These are phyloP conservation scores for Taenaris catops DNA, from an alignment of 2,888 invertebrate species.

Conservation along the genomic window DNA sequence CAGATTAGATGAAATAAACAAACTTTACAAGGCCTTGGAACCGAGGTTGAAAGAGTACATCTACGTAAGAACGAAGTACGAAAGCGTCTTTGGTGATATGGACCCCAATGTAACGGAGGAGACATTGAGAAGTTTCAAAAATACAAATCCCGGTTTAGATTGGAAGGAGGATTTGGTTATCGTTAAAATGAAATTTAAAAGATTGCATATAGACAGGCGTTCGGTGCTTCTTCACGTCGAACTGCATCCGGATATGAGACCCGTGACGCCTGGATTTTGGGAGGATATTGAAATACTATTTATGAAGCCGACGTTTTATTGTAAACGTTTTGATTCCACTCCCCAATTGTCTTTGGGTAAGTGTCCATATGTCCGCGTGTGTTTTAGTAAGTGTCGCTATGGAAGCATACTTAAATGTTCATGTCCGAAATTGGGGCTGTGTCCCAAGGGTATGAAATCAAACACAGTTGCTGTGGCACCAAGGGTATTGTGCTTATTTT, in stretches of 20 bases:
- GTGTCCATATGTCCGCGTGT: conserved; percentile 26
- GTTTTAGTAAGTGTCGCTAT: no score
- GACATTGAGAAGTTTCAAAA: conserved; percentile 34
- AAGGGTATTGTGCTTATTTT: no score
- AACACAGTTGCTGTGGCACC: no score
- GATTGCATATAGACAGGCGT: conserved; percentile 46
- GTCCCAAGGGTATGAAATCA: no score
- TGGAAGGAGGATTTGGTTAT: conserved; percentile 35
- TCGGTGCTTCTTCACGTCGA: conserved; percentile 48
- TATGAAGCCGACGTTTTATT: conserved; percentile 38
- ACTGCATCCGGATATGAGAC: conserved; percentile 41
- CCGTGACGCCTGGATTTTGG: conserved; percentile 50
- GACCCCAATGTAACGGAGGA: conserved; percentile 30
- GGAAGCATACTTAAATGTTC: no score
- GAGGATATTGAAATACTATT: conserved; percentile 32
- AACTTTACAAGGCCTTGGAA: conserved; percentile 36
- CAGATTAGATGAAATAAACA: conserved; percentile 27
- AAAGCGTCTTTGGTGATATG: conserved; percentile 31
- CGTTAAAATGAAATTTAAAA: conserved; percentile 40
- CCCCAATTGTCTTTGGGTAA: conserved; percentile 43
- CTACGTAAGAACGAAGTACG: conserved; percentile 46
- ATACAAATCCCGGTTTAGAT: conserved; percentile 28
- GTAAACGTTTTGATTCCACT: conserved; percentile 34
- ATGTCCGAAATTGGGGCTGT: no score
- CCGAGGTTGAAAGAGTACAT: conserved; percentile 51